These are phyloP conservation scores for Electrophaes corylata DNA, from an alignment of 2,888 invertebrate species.

Conservation along the genomic window DNA sequence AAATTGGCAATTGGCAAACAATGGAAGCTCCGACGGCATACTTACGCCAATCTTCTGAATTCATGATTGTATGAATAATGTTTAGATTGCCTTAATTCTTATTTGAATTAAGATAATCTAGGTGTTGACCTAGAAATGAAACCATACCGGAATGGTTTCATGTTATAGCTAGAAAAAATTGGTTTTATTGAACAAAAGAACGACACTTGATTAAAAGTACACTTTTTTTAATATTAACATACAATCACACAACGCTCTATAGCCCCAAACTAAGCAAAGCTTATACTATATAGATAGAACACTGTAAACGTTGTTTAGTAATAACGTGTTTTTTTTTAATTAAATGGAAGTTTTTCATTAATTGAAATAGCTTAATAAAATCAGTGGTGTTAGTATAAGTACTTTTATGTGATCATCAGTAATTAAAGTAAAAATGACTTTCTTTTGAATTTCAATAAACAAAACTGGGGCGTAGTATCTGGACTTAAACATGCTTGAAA, in stretches of 20 bases:
- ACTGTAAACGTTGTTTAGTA: too few relatives aligned
- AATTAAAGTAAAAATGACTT: not conserved
- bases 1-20: conserved; percentile 32
- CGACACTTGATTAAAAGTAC: too few relatives aligned
- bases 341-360: too few relatives aligned
- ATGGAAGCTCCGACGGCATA: conserved; percentile 40
- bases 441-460: not conserved
- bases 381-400: not conserved
- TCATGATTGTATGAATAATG: conserved; percentile 51
- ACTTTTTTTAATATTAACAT: too few relatives aligned
- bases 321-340: too few relatives aligned
- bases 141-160: not conserved
- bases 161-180: not conserved
- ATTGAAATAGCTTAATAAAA: too few relatives aligned
- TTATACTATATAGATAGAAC: too few relatives aligned
- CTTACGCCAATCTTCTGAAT: conserved; percentile 68
- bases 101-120: conserved; percentile 58
- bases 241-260: too few relatives aligned
- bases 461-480: not conserved
- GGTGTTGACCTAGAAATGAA: conserved; percentile 34
- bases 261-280: too few relatives aligned
- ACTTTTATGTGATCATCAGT: not conserved
- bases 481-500: not conserved
- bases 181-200: too few relatives aligned
- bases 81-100: conserved; percentile 66